These are phyloP conservation scores for Penaeus chinensis DNA, from an alignment of 1,140 invertebrate species.

Conservation along the genomic window DNA sequence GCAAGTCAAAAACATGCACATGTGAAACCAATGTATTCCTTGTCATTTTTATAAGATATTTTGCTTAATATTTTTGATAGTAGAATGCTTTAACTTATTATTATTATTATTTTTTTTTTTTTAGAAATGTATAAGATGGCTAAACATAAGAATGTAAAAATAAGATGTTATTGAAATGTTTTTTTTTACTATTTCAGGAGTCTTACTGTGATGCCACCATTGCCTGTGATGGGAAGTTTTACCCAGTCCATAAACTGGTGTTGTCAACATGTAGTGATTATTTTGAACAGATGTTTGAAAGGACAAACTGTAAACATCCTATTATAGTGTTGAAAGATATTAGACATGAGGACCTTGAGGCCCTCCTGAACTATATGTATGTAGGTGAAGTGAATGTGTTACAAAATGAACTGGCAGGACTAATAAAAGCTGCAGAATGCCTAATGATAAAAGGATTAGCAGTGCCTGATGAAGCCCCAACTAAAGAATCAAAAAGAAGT, in stretches of 20 bases:
- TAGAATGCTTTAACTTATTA: too few species aligned
- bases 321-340: constrained; percentile 59
- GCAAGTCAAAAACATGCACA: not conserved
- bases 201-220: constrained; percentile 58
- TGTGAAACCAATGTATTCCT: too few species aligned
- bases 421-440: constrained; percentile 53
- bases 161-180: not conserved
- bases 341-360: constrained; percentile 49
- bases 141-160: too few species aligned
- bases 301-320: constrained; percentile 57
- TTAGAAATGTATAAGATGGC: too few species aligned
- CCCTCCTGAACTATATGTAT: constrained; percentile 55
- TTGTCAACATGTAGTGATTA: constrained; percentile 59
- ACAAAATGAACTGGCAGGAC: constrained; percentile 51
- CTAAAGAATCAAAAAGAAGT: constrained; percentile 52
- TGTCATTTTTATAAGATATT: too few species aligned
- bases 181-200: constrained; percentile 41
- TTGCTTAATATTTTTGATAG: too few species aligned
- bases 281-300: constrained; percentile 59
- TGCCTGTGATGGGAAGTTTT: constrained; percentile 57
- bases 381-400: constrained; percentile 56
- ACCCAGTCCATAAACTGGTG: constrained; percentile 55
- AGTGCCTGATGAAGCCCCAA: constrained; percentile 54
- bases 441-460: constrained; percentile 56
- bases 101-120: too few species aligned